A percentile compares a stretch with the other conserved stretches of the same genome.
Conservation (phyloP, 2,113 vertebrate genomes). For the Pelodiscus sinensis region DNA sequence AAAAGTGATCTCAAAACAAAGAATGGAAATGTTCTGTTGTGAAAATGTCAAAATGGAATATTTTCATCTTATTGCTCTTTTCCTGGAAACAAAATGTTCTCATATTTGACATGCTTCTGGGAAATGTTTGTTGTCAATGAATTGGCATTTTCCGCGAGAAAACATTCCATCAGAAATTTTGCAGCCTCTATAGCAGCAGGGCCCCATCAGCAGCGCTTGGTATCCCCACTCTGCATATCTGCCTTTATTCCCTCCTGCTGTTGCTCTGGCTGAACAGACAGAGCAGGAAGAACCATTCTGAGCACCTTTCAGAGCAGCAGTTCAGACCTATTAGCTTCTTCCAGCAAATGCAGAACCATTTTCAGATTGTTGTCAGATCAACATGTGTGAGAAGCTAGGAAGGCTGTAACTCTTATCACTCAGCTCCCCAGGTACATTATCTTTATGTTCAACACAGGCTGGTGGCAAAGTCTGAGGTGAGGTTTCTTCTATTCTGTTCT, state of each 20-base stretch:
- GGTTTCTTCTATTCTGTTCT: background rate
- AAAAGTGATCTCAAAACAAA: background rate
- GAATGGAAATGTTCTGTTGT: background rate
- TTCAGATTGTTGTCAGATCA: background rate
- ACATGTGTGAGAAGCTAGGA: background rate
- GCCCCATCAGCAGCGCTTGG: background rate
- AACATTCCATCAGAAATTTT: background rate
- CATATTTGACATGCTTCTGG: background rate
- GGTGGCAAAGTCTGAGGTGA: background rate
- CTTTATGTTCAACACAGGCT: background rate
- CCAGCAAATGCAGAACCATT: background rate
- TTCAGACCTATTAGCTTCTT: slow-evolving; percentile 11
- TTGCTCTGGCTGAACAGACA: background rate
- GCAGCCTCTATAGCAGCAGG: background rate
- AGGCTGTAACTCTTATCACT: background rate
- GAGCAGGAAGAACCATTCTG: background rate
- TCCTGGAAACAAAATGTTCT: background rate
- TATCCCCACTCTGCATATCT: background rate
- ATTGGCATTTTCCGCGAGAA: background rate
- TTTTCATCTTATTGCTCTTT: background rate
- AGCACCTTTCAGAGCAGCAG: background rate
- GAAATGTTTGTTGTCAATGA: background rate
- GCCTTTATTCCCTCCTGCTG: background rate
- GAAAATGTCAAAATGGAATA: background rate
- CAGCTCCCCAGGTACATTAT: background rate